A percentile compares a stretch with the other conserved stretches of the same genome.
Evolutionary conservation across 2,113 vertebrate species (phyloP).

Genomic region (Centropus unirufus): DNA sequence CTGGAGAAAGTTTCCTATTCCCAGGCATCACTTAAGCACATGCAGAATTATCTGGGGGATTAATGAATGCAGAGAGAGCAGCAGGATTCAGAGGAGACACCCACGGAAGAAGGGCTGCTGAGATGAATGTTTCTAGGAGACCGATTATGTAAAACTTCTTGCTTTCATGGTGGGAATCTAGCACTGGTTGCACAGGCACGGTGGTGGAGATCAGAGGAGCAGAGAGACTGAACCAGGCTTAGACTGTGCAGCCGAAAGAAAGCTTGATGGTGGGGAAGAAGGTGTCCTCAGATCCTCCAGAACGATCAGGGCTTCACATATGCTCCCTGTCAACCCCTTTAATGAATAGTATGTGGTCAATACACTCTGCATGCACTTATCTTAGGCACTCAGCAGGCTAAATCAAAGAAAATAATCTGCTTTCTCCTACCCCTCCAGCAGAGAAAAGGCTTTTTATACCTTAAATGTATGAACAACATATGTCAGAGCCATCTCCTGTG

Average conservation of each 20-base stretch:
- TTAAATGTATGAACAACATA: not conserved
- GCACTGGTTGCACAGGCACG: not conserved
- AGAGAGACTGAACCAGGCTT: not conserved
- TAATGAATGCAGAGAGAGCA: not conserved
- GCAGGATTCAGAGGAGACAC: not conserved
- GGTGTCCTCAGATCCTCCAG: not conserved
- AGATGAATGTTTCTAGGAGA: not conserved
- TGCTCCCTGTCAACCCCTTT: not conserved
- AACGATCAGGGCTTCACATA: not conserved
- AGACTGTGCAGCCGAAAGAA: not conserved
- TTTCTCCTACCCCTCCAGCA: not conserved
- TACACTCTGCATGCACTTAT: not conserved
- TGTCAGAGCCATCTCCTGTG: not conserved
- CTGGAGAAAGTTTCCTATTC: not conserved
- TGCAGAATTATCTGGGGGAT: constrained; percentile 19
- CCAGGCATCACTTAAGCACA: not conserved
- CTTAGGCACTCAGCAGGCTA: not conserved
- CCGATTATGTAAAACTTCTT: not conserved
- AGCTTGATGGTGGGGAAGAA: rapidly evolving
- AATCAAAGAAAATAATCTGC: not conserved
- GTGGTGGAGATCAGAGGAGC: not conserved
- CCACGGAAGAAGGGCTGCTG: not conserved
- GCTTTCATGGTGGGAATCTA: not conserved
- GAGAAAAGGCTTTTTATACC: not conserved
- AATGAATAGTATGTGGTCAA: not conserved